These are phyloP conservation scores for Pseudorhiza aurosa DNA, from an alignment of 30 jellyfish, hydroid and myxozoan species.

Conservation along the genomic window DNA sequence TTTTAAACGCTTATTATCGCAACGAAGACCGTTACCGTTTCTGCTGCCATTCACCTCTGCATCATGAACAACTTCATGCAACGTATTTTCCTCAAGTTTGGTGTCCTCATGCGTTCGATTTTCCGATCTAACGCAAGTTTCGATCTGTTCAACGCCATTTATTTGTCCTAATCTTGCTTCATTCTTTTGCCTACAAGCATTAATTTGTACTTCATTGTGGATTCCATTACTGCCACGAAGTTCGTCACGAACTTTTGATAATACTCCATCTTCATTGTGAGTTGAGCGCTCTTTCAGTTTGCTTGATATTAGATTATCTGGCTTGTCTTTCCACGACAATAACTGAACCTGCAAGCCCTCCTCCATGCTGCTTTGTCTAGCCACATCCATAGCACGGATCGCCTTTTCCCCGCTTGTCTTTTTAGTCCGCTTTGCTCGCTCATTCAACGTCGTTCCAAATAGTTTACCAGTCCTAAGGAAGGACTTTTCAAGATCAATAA, in stretches of 20 bases:
- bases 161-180: constrained; percentile 8
- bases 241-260: constrained; percentile 7
- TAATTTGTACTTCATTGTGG: neutral
- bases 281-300: constrained; percentile 5
- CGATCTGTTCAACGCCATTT: constrained; percentile 46
- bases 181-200: constrained; percentile 1
- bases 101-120: constrained; percentile 27
- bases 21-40: neutral
- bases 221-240: neutral
- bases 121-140: constrained; percentile 52
- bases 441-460: constrained; percentile 52
- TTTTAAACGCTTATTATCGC: neutral
- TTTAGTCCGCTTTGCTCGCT: constrained; percentile 39
- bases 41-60: neutral
- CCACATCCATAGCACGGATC: constrained; percentile 66
- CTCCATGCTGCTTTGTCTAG: constrained; percentile 71
- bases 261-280: neutral
- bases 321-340: constrained; percentile 49
- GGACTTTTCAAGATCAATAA: constrained; percentile 17
- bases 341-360: constrained; percentile 66
- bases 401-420: constrained; percentile 30
- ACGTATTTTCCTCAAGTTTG: constrained; percentile 10
- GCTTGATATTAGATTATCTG: constrained; percentile 18
- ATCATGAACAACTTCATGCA: neutral
- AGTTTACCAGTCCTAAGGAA: constrained; percentile 38